Base-by-base conservation (phyloP, 2,888 invertebrate genomes). In the Scaptomyza flava region DNA sequence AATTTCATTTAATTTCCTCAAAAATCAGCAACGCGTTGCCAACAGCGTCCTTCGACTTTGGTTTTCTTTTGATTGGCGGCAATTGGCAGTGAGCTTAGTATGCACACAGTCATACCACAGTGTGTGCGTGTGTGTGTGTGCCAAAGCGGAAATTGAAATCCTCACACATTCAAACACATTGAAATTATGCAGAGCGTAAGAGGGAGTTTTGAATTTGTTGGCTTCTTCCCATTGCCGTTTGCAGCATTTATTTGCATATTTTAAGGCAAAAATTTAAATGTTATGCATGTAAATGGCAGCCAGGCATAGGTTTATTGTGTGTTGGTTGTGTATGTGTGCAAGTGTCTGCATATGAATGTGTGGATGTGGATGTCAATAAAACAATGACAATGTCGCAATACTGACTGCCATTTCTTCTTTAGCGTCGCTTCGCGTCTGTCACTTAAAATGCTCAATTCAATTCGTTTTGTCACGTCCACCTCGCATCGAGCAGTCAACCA, bases 41-140 rank as follows among this genome's bases (percentile, higher is more conserved):
- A 58, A 31, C 56, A 59, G 56, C 60, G 74, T 68, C 87, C 79
- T 81, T 84, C 87, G 82, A 74, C 74, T 81, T 70, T 79, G 82
- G 84, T 81, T 86, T 80, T 87, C 87, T 77, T 82, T 82, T 82
- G 82, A 82, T 87, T 82, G 82, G 84, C 82, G 81, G 81, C 75
- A 81, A 78, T 79, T 80, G 81, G 81, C 72, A 81, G 50, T 59
- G 48, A 69, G 80, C 73, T 76, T 66, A 73, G 72, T 60, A 60
- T 45, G 56, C 48, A 68, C 53, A 53, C 30, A 62, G 56, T 51
- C 45, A 17, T 27, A 48, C 9, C 27, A 38, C 36, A 56, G 34
- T 48, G 46, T 7, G 12, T 30, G 11, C n/a, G 2, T 45, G 30
- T 56, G 61, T 68, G 33, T 60, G 64, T 66, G 61, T 67, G 72